Conservation (phyloP, 2,113 vertebrate species). For the Maccullochella peelii region DNA sequence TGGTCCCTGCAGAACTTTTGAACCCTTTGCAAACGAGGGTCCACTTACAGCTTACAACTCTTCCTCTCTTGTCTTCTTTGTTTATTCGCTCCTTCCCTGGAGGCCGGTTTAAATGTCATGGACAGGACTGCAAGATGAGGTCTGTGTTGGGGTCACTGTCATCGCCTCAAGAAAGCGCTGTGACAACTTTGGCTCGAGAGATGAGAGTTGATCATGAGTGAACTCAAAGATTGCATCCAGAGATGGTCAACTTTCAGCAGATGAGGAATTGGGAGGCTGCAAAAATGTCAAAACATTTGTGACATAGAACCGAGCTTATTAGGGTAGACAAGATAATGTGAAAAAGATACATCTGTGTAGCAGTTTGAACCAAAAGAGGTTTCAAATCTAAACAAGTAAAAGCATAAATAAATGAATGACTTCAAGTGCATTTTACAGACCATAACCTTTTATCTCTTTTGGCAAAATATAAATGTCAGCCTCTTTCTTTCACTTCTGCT, state of each 20-base stretch:
- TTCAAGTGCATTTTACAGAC: neutral
- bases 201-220: conserved; percentile 37
- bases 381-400: neutral
- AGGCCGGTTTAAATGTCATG: conserved; percentile 77
- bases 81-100: conserved; percentile 40
- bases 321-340: neutral
- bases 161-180: conserved; percentile 48
- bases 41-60: conserved; percentile 50
- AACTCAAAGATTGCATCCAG: conserved; percentile 10
- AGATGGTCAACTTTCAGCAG: conserved; percentile 18
- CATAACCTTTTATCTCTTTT: neutral
- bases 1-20: conserved; percentile 37
- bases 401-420: neutral
- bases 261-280: conserved; percentile 29
- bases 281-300: conserved; percentile 44
- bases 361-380: neutral
- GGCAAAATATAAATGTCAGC: conserved; percentile 1
- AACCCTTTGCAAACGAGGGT: conserved; percentile 55
- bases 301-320: conserved; percentile 1
- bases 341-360: neutral
- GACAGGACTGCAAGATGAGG: conserved; percentile 69
- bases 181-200: conserved; percentile 44
- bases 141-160: conserved; percentile 69
- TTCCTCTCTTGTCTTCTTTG: conserved; percentile 39
- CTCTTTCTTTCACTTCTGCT: neutral